Conservation (phyloP, 2,888 invertebrate species). For the Metalampra italica region DNA sequence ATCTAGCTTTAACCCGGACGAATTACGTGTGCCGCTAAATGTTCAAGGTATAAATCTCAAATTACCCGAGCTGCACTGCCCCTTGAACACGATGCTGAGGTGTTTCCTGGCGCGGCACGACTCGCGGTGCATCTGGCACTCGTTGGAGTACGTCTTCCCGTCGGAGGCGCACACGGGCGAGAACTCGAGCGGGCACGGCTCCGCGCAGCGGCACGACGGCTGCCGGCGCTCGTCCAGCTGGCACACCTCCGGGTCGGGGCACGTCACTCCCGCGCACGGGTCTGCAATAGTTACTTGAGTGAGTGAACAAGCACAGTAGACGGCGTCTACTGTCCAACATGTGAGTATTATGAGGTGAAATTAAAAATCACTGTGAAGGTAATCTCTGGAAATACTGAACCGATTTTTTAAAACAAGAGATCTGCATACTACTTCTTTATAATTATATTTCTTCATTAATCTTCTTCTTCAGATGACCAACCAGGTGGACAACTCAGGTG, state of each 20-base stretch:
- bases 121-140: slow-evolving; percentile 89
- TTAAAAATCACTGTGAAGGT: too few relatives aligned
- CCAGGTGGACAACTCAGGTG: too few relatives aligned
- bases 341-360: too few relatives aligned
- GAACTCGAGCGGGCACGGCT: slow-evolving; percentile 88
- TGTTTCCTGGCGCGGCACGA: slow-evolving; percentile 87
- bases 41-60: background rate
- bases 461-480: too few relatives aligned
- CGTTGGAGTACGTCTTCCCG: slow-evolving; percentile 90
- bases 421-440: too few relatives aligned
- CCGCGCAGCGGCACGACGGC: slow-evolving; percentile 89
- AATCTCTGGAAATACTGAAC: too few relatives aligned
- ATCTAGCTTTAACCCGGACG: too few relatives aligned
- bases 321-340: too few relatives aligned
- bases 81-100: slow-evolving; percentile 87
- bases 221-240: slow-evolving; percentile 87
- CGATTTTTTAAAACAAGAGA: too few relatives aligned
- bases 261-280: slow-evolving; percentile 89
- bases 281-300: slow-evolving; percentile 80
- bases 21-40: too few relatives aligned
- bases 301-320: too few relatives aligned
- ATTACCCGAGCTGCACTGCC: slow-evolving; percentile 89
- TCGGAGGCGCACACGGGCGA: slow-evolving; percentile 88
- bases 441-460: too few relatives aligned
- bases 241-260: slow-evolving; percentile 90